Percentiles rank a stretch among this genome's conserved stretches.
Conservation (phyloP, 2,797 vertebrate genomes). For the Novumbra hubbsi region DNA sequence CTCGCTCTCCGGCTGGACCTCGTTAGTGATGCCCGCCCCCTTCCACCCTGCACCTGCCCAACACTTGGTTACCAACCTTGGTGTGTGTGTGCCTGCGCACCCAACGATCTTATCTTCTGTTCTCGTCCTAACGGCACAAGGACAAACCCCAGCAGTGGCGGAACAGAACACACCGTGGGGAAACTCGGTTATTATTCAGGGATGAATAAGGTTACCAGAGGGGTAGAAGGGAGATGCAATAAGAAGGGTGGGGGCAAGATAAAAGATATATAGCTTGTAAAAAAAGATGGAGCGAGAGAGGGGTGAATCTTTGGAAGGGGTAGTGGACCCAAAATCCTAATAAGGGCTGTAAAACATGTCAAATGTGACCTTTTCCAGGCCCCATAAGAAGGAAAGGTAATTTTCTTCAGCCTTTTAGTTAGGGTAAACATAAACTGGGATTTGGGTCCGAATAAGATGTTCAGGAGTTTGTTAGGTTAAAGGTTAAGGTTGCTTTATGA, state of each 20-base stretch:
- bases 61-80: not conserved
- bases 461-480: too few species aligned
- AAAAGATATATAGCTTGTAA: not conserved
- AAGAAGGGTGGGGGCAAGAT: not conserved
- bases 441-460: too few species aligned
- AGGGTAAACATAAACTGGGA: too few species aligned
- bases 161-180: conserved; percentile 43
- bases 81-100: not conserved
- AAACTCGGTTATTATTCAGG: conserved; percentile 54
- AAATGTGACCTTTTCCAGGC: too few species aligned
- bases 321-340: not conserved
- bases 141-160: conserved; percentile 39
- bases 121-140: conserved; percentile 34
- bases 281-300: not conserved
- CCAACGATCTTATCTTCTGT: not conserved
- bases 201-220: conserved; percentile 34
- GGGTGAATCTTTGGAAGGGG: too few species aligned
- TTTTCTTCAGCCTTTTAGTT: too few species aligned
- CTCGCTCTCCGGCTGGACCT: not conserved
- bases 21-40: not conserved
- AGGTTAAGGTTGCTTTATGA: too few species aligned
- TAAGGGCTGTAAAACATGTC: too few species aligned
- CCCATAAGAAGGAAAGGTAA: too few species aligned
- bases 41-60: conserved; percentile 18
- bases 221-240: conserved; percentile 23